phyloP scores from a whole-genome alignment of 2,888 invertebrate species.

The Escarpia spicata region DNA sequence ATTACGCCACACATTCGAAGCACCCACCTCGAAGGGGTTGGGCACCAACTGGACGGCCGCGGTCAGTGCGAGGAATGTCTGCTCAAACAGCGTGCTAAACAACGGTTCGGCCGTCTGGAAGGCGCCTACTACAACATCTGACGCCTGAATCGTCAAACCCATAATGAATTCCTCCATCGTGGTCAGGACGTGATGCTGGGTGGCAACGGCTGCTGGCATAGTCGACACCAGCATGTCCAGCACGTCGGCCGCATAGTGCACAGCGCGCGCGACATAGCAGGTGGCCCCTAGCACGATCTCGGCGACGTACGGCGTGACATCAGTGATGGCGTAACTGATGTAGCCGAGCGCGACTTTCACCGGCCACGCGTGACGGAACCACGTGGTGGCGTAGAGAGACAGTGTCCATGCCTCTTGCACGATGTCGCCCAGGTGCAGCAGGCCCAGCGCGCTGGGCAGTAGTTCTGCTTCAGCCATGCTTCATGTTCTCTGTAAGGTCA shows the following conservation, averaged over 20 bases:
- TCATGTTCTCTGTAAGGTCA: neutral
- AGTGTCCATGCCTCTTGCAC: neutral
- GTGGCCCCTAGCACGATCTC: neutral
- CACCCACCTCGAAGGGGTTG: neutral
- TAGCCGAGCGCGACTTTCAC: neutral
- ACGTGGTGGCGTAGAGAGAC: neutral
- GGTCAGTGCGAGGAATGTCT: neutral
- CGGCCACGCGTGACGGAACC: neutral
- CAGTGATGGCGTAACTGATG: neutral
- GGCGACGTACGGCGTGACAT: neutral
- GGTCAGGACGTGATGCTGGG: neutral
- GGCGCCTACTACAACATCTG: neutral
- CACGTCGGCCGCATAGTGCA: neutral
- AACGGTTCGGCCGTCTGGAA: neutral
- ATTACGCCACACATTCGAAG: no score
- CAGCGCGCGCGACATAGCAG: neutral
- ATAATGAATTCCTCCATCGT: neutral
- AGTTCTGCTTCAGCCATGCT: neutral
- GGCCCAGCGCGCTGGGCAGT: neutral
- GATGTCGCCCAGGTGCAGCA: neutral
- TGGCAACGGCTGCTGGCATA: neutral
- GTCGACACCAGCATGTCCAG: neutral
- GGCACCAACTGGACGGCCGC: neutral
- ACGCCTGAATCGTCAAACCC: neutral
- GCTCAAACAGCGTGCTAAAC: neutral